Evolutionary conservation across 2,797 vertebrate species (phyloP).

Genomic region (Intellagama lesueurii): DNA sequence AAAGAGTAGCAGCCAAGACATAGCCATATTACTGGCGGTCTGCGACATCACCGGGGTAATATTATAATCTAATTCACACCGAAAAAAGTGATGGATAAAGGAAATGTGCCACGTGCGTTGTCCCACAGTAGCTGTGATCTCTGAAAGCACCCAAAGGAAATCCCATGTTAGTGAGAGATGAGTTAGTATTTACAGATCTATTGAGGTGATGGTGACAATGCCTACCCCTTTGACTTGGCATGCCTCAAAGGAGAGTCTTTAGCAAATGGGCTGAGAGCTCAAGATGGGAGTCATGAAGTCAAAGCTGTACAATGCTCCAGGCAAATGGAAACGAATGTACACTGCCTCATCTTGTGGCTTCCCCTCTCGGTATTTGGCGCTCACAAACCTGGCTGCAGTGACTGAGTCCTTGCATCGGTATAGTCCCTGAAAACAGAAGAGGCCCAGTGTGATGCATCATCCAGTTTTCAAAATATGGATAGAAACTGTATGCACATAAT

Average conservation of each 20-base stretch:
- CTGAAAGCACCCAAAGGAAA: neutral
- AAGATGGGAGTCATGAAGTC: slow-evolving; percentile 45
- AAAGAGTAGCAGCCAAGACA: neutral
- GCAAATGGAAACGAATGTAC: slow-evolving; percentile 63
- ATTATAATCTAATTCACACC: neutral
- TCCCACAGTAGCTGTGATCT: neutral
- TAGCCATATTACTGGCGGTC: neutral
- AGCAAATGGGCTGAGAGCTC: slow-evolving; percentile 55
- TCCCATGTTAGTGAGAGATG: slow-evolving; percentile 14
- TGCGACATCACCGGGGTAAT: neutral
- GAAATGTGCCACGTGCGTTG: neutral
- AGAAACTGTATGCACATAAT: neutral
- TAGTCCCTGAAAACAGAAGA: slow-evolving; percentile 63
- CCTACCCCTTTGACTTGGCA: slow-evolving; percentile 47
- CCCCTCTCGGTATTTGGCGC: slow-evolving; percentile 46
- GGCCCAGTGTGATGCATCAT: neutral
- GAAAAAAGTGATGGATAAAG: neutral
- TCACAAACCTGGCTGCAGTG: slow-evolving; percentile 54
- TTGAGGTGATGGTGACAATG: slow-evolving; percentile 34
- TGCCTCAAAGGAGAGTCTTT: slow-evolving; percentile 59
- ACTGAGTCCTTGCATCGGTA: slow-evolving; percentile 47
- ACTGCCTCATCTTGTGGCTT: slow-evolving; percentile 34
- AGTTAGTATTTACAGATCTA: slow-evolving; percentile 64
- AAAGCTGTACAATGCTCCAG: slow-evolving; percentile 67
- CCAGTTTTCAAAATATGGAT: neutral